Conservation (phyloP, 2,888 invertebrate species). For the Lysandra coridon region DNA sequence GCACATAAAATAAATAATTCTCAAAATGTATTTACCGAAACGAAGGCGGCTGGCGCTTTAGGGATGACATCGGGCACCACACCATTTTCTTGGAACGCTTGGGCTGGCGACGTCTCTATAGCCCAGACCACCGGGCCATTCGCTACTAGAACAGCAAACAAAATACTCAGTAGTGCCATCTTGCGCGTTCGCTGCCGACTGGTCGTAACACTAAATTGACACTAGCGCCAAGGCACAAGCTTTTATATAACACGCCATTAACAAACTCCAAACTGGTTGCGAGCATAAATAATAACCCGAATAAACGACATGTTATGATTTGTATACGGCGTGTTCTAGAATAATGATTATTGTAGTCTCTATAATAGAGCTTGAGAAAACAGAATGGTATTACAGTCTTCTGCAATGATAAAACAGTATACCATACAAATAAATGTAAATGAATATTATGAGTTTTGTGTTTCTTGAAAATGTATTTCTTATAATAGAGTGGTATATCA, state of each 20-base stretch:
- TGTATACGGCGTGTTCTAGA: background rate
- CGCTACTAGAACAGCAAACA: background rate
- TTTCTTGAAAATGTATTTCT: too few species aligned
- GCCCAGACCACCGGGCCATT: background rate
- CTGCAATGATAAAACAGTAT: too few species aligned
- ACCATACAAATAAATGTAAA: too few species aligned
- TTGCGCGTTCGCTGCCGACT: background rate
- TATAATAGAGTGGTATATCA: too few species aligned
- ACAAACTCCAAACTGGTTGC: background rate
- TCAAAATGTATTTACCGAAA: background rate
- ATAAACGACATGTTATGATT: background rate
- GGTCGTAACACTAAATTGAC: background rate
- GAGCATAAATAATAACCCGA: background rate
- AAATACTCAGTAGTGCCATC: background rate
- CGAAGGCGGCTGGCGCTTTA: slow-evolving; percentile 5
- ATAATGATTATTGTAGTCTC: too few species aligned
- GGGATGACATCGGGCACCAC: slow-evolving; percentile 21
- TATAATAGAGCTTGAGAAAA: too few species aligned
- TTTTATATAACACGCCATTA: background rate
- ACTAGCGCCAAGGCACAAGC: background rate
- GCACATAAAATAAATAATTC: background rate
- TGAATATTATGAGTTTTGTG: too few species aligned
- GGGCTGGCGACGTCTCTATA: background rate
- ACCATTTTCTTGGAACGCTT: background rate
- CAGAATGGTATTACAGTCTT: too few species aligned